phyloP scores from a whole-genome alignment of 2,797 vertebrate species.

The Cichlasoma orientale region DNA sequence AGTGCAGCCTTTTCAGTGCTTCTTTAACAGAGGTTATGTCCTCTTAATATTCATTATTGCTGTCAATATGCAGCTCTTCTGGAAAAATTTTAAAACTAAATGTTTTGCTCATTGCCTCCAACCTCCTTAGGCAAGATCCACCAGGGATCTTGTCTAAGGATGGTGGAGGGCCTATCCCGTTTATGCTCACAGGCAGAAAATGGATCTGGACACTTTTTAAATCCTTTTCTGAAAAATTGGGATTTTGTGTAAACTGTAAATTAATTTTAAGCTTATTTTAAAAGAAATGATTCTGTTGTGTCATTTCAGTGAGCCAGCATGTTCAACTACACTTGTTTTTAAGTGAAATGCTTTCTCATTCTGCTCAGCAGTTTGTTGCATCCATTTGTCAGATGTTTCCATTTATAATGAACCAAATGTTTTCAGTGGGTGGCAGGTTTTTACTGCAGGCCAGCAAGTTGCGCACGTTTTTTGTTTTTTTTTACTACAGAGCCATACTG shows the following conservation, averaged over 20 bases:
- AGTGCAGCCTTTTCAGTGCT: background rate
- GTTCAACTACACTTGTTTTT: background rate
- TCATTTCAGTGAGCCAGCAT: too few species aligned
- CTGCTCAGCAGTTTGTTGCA: background rate
- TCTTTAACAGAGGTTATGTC: background rate
- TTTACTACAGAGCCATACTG: background rate
- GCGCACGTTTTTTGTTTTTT: background rate
- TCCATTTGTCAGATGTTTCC: background rate
- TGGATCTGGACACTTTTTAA: too few species aligned
- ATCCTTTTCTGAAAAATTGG: background rate
- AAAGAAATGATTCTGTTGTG: too few species aligned
- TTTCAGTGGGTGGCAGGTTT: background rate
- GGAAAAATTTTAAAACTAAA: background rate
- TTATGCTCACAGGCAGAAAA: too few species aligned
- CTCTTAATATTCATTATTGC: background rate
- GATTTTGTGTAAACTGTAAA: background rate
- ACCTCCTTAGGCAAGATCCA: too few species aligned
- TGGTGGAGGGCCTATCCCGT: background rate
- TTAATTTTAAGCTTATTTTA: too few species aligned
- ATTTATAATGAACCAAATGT: slow-evolving; percentile 3
- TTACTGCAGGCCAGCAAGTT: background rate
- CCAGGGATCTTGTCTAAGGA: background rate
- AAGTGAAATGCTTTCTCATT: background rate
- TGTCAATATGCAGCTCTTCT: background rate
- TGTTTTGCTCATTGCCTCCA: background rate